phyloP scores from a whole-genome alignment of 2,888 invertebrate species.

The Melanotus villosus region DNA sequence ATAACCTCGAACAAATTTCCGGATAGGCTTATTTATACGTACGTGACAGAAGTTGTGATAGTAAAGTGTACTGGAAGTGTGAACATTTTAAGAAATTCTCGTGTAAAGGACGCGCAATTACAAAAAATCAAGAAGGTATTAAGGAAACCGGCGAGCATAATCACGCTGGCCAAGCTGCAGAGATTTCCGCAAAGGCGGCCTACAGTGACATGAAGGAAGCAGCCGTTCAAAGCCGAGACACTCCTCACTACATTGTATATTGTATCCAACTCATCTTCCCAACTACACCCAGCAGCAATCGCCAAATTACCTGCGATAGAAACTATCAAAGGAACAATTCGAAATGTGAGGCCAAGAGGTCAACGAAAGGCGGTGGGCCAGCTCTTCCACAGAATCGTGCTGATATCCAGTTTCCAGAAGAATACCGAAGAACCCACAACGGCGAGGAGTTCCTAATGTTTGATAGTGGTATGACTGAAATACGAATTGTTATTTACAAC shows the following conservation, averaged over 20 bases:
- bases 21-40: background rate
- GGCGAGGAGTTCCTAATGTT: slow-evolving; percentile 15
- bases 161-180: slow-evolving; percentile 12
- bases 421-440: slow-evolving; percentile 4
- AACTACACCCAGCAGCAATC: slow-evolving; percentile 4
- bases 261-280: slow-evolving; percentile 3
- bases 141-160: slow-evolving; percentile 15
- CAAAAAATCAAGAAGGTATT: slow-evolving; percentile 4
- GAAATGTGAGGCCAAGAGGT: slow-evolving; percentile 12
- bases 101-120: slow-evolving; percentile 15
- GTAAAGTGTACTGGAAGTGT: slow-evolving; percentile 5
- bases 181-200: background rate
- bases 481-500: slow-evolving; percentile 1
- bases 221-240: slow-evolving; percentile 3
- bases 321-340: slow-evolving; percentile 22
- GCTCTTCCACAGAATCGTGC: background rate
- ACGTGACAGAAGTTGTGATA: background rate
- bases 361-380: slow-evolving; percentile 1
- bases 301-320: slow-evolving; percentile 8
- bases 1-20: too few species aligned
- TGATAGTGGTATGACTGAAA: slow-evolving; percentile 14
- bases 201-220: slow-evolving; percentile 12
- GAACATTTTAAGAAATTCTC: slow-evolving; percentile 11
- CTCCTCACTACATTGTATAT: slow-evolving; percentile 3
- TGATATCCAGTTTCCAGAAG: background rate